Evolutionary conservation across 2,113 vertebrate species (phyloP).

Genomic region (Bungarus multicinctus): DNA sequence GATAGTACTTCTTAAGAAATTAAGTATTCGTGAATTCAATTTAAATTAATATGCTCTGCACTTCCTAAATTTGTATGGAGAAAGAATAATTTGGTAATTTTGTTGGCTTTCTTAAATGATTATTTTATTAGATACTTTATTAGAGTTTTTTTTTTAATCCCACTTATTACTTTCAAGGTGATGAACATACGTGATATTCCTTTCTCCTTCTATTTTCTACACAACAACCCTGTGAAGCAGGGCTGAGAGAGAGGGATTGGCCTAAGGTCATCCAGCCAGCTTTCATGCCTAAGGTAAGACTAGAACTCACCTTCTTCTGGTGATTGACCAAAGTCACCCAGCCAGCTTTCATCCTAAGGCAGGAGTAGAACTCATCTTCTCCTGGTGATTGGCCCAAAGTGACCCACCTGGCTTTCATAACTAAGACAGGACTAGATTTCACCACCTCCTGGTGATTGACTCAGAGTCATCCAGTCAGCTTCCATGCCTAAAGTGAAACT

Average conservation of each 20-base stretch:
- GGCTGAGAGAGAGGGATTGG: background rate
- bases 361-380: background rate
- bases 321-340: background rate
- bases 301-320: background rate
- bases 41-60: background rate
- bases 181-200: background rate
- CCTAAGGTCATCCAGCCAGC: too few relatives aligned
- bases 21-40: background rate
- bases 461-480: too few relatives aligned
- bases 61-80: background rate
- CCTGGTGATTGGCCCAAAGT: background rate
- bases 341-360: background rate
- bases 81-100: background rate
- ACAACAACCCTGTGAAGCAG: background rate
- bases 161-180: background rate
- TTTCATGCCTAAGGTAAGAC: background rate
- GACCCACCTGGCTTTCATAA: background rate
- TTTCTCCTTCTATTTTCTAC: background rate
- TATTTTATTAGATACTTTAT: background rate
- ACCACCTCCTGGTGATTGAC: too few relatives aligned
- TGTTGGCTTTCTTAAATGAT: background rate
- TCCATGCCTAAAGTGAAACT: too few relatives aligned
- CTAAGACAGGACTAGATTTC: too few relatives aligned
- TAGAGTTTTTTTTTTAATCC: background rate
- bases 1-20: background rate